Conservation (phyloP, 2,888 invertebrate genomes). For the Melipona beecheii region DNA sequence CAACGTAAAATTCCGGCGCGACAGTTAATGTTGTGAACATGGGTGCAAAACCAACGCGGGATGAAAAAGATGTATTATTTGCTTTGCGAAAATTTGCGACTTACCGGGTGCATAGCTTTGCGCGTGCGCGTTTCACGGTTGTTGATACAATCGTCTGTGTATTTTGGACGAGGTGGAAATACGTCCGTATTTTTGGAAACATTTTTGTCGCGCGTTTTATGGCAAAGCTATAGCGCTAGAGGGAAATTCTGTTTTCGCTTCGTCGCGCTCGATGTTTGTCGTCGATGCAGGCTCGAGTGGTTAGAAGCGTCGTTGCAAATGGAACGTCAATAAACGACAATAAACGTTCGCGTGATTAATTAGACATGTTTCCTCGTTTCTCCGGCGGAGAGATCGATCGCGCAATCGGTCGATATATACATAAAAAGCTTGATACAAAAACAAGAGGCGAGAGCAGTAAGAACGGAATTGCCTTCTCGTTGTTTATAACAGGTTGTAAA, state of each 20-base stretch:
- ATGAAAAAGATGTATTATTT: neutral
- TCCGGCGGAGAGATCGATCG: too few species aligned
- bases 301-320: neutral
- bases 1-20: slow-evolving; percentile 7
- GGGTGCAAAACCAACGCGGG: neutral
- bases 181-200: neutral
- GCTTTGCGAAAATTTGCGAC: neutral
- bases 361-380: too few species aligned
- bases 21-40: neutral
- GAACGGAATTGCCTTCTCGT: neutral
- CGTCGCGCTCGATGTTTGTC: neutral
- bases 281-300: neutral
- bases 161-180: neutral
- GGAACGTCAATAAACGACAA: neutral
- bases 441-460: neutral
- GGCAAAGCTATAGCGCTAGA: neutral
- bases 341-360: neutral
- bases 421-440: neutral
- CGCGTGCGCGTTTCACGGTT: neutral
- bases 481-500: neutral
- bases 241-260: neutral
- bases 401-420: neutral
- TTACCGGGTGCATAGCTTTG: neutral
- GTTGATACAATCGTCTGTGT: neutral
- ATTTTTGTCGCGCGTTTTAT: neutral